Evolutionary conservation across 2,113 vertebrate genomes (phyloP).

Genomic region (Saccopteryx leptura): DNA sequence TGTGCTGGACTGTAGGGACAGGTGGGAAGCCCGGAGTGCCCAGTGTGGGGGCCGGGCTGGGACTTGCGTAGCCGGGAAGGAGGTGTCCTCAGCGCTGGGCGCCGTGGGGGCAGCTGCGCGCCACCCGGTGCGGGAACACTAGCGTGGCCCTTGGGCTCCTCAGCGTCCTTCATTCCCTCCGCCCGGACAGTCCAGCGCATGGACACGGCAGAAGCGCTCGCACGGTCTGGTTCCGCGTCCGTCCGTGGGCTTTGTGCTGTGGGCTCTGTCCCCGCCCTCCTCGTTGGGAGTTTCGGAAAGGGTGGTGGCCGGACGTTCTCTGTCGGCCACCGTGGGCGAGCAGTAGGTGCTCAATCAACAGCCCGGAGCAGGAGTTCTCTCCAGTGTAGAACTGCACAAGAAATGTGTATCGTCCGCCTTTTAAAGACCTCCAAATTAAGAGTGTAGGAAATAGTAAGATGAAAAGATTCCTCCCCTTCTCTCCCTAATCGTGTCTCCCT

Average conservation of each 20-base stretch:
- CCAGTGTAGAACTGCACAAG: neutral
- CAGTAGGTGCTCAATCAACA: neutral
- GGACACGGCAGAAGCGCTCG: no score
- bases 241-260: no score
- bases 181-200: no score
- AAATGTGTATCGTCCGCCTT: neutral
- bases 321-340: neutral
- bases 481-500: neutral
- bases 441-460: no score
- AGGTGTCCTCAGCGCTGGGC: no score
- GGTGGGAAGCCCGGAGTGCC: accelerated
- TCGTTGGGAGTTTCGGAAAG: neutral
- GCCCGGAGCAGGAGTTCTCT: neutral
- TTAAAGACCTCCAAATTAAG: accelerated
- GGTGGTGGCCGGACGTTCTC: neutral
- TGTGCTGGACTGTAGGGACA: no score
- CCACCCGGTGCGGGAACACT: no score
- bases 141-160: no score
- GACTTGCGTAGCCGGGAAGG: neutral
- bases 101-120: no score
- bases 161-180: no score
- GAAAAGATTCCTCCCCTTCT: neutral
- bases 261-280: neutral
- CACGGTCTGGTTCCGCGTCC: no score
- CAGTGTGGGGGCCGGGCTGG: no score